These are phyloP conservation scores for Toxotes jaculatrix DNA, from an alignment of 2,113 vertebrate genomes.

Conservation along the genomic window DNA sequence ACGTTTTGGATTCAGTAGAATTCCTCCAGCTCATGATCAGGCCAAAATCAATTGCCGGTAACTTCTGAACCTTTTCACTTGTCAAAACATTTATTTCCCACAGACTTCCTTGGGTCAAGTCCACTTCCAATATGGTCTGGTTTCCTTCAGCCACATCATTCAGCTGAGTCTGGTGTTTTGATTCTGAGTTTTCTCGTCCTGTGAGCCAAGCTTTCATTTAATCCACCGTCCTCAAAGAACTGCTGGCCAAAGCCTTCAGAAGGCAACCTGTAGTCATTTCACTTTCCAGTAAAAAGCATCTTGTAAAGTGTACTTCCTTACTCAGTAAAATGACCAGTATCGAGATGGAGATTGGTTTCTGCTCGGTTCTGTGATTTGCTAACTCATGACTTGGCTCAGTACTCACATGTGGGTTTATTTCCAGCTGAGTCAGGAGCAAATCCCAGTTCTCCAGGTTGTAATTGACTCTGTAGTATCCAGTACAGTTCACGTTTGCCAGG, in stretches of 20 bases:
- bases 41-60: neutral
- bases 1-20: neutral
- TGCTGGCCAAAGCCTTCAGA: neutral
- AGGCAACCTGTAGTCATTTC: neutral
- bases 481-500: conserved; percentile 88
- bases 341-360: neutral
- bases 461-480: conserved; percentile 92
- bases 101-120: neutral
- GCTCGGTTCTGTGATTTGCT: neutral
- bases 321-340: neutral
- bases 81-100: neutral
- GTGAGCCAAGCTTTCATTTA: neutral
- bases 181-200: neutral
- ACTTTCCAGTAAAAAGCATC: neutral
- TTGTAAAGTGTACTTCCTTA: neutral
- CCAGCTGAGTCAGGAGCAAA: conserved; percentile 84
- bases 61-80: neutral
- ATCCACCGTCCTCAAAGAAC: neutral
- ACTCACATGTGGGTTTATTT: conserved; percentile 67
- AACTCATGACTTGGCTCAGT: neutral
- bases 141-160: neutral
- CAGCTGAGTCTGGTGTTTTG: neutral
- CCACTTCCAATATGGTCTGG: neutral
- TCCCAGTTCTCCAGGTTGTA: conserved; percentile 91
- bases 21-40: neutral